Percentiles rank a stretch among this genome's conserved stretches.
Conservation (phyloP, 2,888 invertebrate species). For the Polietes domitor region DNA sequence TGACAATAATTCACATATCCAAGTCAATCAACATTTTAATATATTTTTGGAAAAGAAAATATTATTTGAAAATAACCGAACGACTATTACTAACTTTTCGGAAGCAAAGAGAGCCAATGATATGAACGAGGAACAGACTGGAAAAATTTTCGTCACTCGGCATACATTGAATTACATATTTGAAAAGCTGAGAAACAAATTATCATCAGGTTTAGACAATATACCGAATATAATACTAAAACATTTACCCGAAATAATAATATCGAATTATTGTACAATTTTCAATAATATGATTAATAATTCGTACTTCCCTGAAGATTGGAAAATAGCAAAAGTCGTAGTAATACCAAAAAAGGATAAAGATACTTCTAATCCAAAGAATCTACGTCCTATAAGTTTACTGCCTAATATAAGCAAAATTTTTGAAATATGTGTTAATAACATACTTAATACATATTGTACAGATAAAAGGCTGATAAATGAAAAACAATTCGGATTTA, state of each 20-base stretch:
- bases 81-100: not conserved
- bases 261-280: not conserved
- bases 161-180: slow-evolving; percentile 30
- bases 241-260: not conserved
- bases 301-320: slow-evolving; percentile 24
- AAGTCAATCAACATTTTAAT: not conserved
- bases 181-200: slow-evolving; percentile 35
- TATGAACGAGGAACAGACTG: slow-evolving; percentile 6
- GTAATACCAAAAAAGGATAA: slow-evolving; percentile 30
- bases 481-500: slow-evolving; percentile 37
- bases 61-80: not conserved
- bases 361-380: not conserved
- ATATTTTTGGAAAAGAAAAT: not conserved
- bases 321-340: slow-evolving; percentile 16
- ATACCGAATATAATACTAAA: slow-evolving; percentile 10
- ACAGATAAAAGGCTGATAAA: not conserved
- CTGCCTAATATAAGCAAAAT: slow-evolving; percentile 5
- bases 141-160: slow-evolving; percentile 17
- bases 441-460: not conserved
- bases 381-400: slow-evolving; percentile 10
- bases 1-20: not conserved
- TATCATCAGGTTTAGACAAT: slow-evolving; percentile 34
- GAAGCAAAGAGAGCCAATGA: not conserved
- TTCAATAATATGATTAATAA: slow-evolving; percentile 35
- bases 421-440: slow-evolving; percentile 30